phyloP scores from a whole-genome alignment of 2,113 vertebrate genomes.

The Phoenicopterus ruber region DNA sequence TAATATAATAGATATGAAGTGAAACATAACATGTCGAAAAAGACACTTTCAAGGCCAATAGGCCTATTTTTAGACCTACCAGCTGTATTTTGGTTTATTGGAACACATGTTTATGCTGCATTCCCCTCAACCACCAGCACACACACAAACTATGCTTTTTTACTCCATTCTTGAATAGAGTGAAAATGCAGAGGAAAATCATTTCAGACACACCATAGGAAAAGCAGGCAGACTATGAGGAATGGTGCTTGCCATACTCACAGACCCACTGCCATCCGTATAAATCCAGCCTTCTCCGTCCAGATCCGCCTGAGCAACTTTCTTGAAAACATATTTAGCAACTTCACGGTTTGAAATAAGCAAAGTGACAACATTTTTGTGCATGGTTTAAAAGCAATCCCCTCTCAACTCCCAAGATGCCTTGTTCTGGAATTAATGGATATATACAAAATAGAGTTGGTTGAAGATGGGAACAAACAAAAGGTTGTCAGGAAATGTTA shows the following conservation, averaged over 20 bases:
- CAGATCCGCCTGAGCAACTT: not conserved
- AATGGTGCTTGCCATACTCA: not conserved
- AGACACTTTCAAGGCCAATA: not conserved
- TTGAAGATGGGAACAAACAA: not conserved
- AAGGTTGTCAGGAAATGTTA: not conserved
- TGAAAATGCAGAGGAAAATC: not conserved
- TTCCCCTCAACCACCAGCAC: not conserved
- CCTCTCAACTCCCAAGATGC: not conserved
- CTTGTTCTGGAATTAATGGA: not conserved
- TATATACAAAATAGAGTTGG: not conserved
- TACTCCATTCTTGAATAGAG: not conserved
- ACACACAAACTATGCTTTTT: not conserved
- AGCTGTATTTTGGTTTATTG: not conserved
- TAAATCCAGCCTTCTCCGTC: not conserved
- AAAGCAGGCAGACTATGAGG: not conserved
- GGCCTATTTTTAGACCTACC: not conserved
- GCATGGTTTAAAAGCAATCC: not conserved
- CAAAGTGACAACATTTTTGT: not conserved
- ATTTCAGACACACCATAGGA: not conserved
- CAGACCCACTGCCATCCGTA: not conserved
- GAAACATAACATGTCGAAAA: not conserved
- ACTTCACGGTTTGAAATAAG: not conserved
- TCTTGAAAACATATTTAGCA: not conserved
- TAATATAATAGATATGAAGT: not conserved
- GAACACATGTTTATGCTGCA: not conserved